These are phyloP conservation scores for Harpagoxenus sublaevis DNA, from an alignment of 2,888 invertebrate genomes.

Conservation along the genomic window DNA sequence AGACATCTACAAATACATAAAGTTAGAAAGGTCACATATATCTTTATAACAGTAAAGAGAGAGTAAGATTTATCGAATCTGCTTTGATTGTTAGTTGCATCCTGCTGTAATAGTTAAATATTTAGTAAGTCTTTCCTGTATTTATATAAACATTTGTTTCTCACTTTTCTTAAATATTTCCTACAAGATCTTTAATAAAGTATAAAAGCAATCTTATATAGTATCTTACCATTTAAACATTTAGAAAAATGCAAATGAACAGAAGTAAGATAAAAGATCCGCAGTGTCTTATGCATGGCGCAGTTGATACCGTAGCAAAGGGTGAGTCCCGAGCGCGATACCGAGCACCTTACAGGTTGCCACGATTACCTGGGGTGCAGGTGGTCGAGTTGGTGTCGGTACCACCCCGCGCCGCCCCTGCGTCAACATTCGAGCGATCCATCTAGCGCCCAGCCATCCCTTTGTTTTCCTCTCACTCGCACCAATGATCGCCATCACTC, in stretches of 20 bases:
- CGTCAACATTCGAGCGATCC: slow-evolving; percentile 71
- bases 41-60: neutral
- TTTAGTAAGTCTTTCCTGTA: neutral
- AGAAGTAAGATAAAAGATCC: slow-evolving; percentile 2
- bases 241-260: neutral
- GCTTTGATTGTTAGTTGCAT: neutral
- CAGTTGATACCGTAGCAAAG: slow-evolving; percentile 23
- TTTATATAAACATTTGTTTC: neutral
- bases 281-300: slow-evolving; percentile 22
- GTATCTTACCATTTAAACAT: neutral
- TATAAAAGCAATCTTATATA: neutral
- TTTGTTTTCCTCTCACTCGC: slow-evolving; percentile 54
- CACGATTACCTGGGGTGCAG: slow-evolving; percentile 63
- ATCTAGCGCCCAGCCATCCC: slow-evolving; percentile 39
- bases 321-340: slow-evolving; percentile 62
- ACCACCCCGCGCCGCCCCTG: slow-evolving; percentile 79
- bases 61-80: neutral
- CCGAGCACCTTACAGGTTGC: slow-evolving; percentile 45
- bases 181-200: neutral
- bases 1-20: neutral
- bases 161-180: neutral
- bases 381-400: slow-evolving; percentile 69
- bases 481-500: slow-evolving; percentile 71
- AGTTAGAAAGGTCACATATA: neutral
- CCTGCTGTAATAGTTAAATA: neutral